Base-by-base conservation (phyloP, 1,140 invertebrate species). In the Ceratosolen fusciceps region DNA sequence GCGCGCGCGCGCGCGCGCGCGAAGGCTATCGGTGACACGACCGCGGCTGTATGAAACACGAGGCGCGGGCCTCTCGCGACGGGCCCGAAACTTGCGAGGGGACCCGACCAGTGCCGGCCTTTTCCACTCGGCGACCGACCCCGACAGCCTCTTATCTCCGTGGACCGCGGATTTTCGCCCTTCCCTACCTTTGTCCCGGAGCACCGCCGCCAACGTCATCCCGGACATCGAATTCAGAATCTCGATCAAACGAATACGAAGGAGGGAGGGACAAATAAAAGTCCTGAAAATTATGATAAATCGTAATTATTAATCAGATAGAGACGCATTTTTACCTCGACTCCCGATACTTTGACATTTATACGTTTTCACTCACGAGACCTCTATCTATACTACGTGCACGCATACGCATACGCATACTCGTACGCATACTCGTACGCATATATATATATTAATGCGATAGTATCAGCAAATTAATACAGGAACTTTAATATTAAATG, bases 31-130 rank as follows among this genome's bases (percentile, higher is more conserved):
- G 78, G 78, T 80, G 78, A 80, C 72, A 80, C 24, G 82, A 80
- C 80, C 82, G 79, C 77, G 82, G 56, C 49, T 56, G 56, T 78
- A 79, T 81, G 77, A 81, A 78, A 81, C 72, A 76, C 76, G 76
- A 81, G 49, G 75, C 49, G 37, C 52, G 52, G 52, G 39, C 37
- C 37, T 29, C 37, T 29, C 67, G 39, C 67, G 39, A 47, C 26
- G 54, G 21, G 34, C 34, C 29, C 74, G 39, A 43, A 43, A 43
- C 12, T 12, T 43, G 39, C 39, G 39, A 12, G 39, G 12, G 39
- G 39, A 43, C 39, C n/a, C n/a, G n/a, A n/a, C n/a, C n/a, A n/a
- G n/a, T n/a, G n/a, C n/a, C n/a, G n/a, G n/a, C n/a, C n/a, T n/a
- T n/a, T n/a, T n/a, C n/a, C n/a, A n/a, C n/a, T n/a, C n/a, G n/a